Conservation (phyloP, 2,888 invertebrate genomes). For the Caenorhabditis plicata region DNA sequence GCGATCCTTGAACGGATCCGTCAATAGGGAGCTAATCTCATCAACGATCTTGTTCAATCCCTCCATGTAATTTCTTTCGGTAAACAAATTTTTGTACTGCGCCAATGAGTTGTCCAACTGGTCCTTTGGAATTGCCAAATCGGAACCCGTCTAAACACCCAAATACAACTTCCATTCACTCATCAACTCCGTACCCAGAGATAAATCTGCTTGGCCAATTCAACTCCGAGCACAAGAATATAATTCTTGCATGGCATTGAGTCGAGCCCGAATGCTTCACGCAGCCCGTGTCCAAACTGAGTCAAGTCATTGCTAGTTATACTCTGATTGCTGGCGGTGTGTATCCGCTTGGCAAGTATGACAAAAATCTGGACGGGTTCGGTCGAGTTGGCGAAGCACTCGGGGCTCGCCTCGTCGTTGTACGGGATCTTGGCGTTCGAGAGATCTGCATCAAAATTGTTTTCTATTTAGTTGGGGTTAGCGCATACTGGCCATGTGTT, state of each 20-base stretch:
- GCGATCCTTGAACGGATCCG: conserved; percentile 52
- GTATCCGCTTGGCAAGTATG: conserved; percentile 61
- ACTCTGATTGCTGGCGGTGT: conserved; percentile 55
- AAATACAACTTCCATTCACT: background rate
- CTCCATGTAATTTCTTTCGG: conserved; percentile 63
- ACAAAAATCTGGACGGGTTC: conserved; percentile 56
- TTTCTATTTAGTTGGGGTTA: background rate
- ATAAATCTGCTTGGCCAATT: conserved; percentile 57
- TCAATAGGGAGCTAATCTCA: conserved; percentile 58
- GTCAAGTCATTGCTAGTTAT: conserved; percentile 59
- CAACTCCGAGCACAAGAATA: conserved; percentile 59
- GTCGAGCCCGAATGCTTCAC: conserved; percentile 52
- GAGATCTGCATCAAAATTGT: conserved; percentile 32
- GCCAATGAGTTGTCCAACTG: conserved; percentile 48
- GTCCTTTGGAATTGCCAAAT: conserved; percentile 54
- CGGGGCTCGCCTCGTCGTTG: conserved; percentile 52
- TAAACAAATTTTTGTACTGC: conserved; percentile 58
- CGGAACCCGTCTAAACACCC: conserved; percentile 52
- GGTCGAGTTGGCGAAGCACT: conserved; percentile 50
- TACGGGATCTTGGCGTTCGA: conserved; percentile 52
- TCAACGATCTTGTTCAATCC: conserved; percentile 61
- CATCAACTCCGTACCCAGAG: conserved; percentile 45
- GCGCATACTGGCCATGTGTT: conserved; percentile 52
- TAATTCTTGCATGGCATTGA: conserved; percentile 58
- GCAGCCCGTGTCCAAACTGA: conserved; percentile 57